Base-by-base conservation (phyloP, 2,113 vertebrate genomes). In the Ageneiosus marmoratus region DNA sequence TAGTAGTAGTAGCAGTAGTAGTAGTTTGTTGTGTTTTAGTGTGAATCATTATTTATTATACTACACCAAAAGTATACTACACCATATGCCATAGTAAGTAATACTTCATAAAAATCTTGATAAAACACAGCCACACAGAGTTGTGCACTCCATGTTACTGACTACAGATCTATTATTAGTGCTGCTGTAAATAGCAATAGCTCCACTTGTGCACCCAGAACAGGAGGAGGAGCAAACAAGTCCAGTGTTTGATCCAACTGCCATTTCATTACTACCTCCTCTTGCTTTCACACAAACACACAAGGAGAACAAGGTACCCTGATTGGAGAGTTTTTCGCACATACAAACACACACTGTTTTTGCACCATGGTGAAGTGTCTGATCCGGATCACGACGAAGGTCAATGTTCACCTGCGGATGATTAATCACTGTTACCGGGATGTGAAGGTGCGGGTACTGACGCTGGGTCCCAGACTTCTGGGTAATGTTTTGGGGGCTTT, bases 361-460 rank as follows among this genome's bases (percentile, higher is more conserved):
- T 86, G 80, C 63, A 77, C 77, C 93, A 98, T 98, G 97, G 97
- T 96, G 87, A 98, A 96, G 92, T 98, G 96, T 91, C 93, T 99
- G 87, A 91, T 99, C 29, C 92, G 90, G 90, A 99, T 98, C 58
- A 94, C 88, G 85, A 99, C 97, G 83, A 95, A 94, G 90, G 96
- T 98, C 87, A 96, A 90, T 0, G 95, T 98, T 82, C 96, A 96
- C 89, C 91, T 99, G 88, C 94, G 95, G 67, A 90, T 99, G 92
- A 92, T 97, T 87, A 99, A 99, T 89, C 96, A 98, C 87, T 98
- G 97, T 90, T 96, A 93, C 87, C 94, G 97, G 27, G 94, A 92
- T 29, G 94, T 98, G 82, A 91, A 91, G 53, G 95, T 99, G 0
- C 95, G 96, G 0, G 93, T 99, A 86, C 91, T 98, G 83, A 95